Evolutionary conservation across 2,888 invertebrate genomes (phyloP).

Genomic region (Himalopsyche kuldschensis): DNA sequence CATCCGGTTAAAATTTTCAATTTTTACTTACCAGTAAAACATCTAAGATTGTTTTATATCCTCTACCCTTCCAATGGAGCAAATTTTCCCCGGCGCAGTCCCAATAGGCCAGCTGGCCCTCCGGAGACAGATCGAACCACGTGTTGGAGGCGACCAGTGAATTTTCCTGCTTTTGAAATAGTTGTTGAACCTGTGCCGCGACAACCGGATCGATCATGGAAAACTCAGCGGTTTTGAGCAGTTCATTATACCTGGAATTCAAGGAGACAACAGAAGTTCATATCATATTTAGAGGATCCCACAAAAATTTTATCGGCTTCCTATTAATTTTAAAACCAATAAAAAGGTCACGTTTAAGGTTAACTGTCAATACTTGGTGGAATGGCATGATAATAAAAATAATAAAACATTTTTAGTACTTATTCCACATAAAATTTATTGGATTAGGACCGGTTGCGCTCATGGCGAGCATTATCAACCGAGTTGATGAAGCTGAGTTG

Average conservation of each 20-base stretch:
- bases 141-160: constrained; percentile 63
- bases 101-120: constrained; percentile 64
- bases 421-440: too few species aligned
- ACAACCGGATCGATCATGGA: neutral
- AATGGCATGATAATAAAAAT: too few species aligned
- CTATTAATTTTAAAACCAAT: neutral
- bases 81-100: constrained; percentile 70
- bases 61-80: constrained; percentile 74
- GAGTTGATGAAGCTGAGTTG: too few species aligned
- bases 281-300: too few species aligned
- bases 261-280: too few species aligned
- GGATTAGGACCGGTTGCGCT: too few species aligned
- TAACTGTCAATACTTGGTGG: too few species aligned
- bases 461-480: too few species aligned
- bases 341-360: too few species aligned
- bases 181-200: constrained; percentile 55
- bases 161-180: constrained; percentile 57
- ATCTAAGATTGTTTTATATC: constrained; percentile 69
- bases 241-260: constrained; percentile 15
- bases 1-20: too few species aligned
- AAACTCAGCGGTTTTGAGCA: constrained; percentile 4
- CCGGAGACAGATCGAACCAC: constrained; percentile 69
- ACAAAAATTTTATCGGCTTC: too few species aligned
- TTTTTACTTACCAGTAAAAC: constrained; percentile 66
- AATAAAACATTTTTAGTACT: too few species aligned